Conservation (phyloP, 2,797 vertebrate genomes). For the Pipistrellus kuhlii region DNA sequence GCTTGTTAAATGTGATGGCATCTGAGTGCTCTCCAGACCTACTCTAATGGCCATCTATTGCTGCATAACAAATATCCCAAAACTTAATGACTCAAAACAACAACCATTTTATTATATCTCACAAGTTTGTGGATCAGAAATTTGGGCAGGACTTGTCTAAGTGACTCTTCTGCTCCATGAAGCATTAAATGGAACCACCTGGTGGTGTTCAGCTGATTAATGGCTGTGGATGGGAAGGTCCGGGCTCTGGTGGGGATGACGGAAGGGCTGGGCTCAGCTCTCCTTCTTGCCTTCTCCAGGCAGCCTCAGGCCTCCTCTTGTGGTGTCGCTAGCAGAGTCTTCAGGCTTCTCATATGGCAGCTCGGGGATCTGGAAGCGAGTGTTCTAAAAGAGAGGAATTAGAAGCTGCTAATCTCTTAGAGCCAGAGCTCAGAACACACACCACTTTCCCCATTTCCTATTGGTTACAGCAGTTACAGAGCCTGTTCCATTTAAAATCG, state of each 20-base stretch:
- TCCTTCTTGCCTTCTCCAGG: background rate
- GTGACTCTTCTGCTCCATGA: background rate
- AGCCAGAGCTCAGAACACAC: background rate
- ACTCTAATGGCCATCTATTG: background rate
- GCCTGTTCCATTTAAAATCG: background rate
- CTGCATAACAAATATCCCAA: background rate
- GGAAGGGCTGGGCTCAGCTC: background rate
- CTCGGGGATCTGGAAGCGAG: background rate
- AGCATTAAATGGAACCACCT: background rate
- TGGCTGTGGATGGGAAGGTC: background rate
- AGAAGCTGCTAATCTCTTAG: background rate
- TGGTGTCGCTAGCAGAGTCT: background rate
- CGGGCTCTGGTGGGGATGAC: background rate
- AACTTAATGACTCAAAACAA: background rate
- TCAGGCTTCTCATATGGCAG: background rate
- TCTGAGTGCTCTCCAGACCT: background rate
- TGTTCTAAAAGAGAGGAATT: background rate
- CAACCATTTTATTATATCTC: background rate
- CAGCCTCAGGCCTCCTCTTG: background rate
- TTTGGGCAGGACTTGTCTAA: background rate
- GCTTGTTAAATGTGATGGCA: background rate
- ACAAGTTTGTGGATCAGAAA: constrained; percentile 21
- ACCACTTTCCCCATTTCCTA: background rate
- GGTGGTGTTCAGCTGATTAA: background rate
- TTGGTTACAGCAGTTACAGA: background rate